A percentile compares a stretch with the other conserved stretches of the same genome.
These are phyloP conservation scores for Drosophila takahashii DNA, from an alignment of 1,140 invertebrate genomes.

Conservation along the genomic window DNA sequence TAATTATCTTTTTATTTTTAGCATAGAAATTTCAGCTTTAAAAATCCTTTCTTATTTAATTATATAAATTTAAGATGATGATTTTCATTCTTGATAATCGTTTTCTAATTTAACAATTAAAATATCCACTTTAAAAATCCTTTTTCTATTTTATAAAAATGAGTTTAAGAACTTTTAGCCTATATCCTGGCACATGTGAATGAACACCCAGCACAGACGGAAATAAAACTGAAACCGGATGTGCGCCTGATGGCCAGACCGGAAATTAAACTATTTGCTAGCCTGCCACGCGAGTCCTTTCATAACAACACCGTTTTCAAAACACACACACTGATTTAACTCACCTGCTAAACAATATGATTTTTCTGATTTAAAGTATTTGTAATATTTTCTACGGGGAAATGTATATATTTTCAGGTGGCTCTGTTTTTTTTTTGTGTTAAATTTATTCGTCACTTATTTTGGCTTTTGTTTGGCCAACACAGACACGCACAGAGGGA, in stretches of 20 bases:
- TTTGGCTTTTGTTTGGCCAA: conserved; percentile 33
- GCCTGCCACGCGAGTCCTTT: conserved; percentile 37
- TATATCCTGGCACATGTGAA: conserved; percentile 36
- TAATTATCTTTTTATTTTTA: no score
- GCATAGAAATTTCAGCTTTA: no score
- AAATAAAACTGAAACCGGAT: conserved; percentile 82
- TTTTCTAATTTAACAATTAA: neutral
- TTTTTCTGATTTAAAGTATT: neutral
- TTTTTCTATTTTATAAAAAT: conserved; percentile 11
- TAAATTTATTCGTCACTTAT: conserved; percentile 23
- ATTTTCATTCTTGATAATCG: no score
- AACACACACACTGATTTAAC: conserved; percentile 8
- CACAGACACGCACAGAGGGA: neutral
- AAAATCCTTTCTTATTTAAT: no score
- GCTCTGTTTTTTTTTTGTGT: conserved; percentile 17
- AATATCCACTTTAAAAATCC: neutral
- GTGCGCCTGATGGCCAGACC: conserved; percentile 63
- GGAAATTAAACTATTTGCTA: conserved; percentile 83
- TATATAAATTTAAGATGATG: no score
- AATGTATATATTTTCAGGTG: conserved; percentile 25
- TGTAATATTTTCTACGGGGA: neutral
- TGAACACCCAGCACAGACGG: conserved; percentile 38
- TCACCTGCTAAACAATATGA: conserved; percentile 18
- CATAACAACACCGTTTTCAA: conserved; percentile 23
- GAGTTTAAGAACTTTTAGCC: neutral